Evolutionary conservation across 2,113 vertebrate species (phyloP).

Genomic region (Catharus bicknelli): DNA sequence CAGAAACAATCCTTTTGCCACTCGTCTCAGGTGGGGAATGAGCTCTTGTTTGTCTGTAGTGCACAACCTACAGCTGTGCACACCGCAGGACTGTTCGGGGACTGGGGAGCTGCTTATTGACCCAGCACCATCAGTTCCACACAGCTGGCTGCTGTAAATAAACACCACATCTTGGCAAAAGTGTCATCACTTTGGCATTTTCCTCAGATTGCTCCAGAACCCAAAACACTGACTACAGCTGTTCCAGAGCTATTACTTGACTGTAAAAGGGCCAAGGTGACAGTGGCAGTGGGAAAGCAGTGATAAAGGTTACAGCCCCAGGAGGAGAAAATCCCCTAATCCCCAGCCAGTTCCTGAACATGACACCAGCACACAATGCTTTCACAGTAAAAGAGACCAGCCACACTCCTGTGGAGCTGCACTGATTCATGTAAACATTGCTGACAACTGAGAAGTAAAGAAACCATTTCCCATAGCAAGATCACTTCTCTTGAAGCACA

Average conservation of each 20-base stretch:
- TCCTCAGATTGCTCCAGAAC: neutral
- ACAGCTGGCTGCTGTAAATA: neutral
- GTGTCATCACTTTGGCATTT: neutral
- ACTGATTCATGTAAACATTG: neutral
- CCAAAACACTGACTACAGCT: neutral
- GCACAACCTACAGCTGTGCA: neutral
- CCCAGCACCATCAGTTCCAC: neutral
- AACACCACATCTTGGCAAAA: neutral
- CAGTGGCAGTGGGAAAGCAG: neutral
- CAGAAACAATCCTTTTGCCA: neutral
- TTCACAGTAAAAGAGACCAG: neutral
- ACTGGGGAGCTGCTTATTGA: neutral
- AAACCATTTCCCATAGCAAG: neutral
- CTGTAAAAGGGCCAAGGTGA: neutral
- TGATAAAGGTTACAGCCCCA: neutral
- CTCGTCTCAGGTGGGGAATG: neutral
- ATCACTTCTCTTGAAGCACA: neutral
- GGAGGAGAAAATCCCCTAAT: neutral
- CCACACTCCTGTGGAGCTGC: neutral
- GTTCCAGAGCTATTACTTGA: neutral
- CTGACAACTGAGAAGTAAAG: neutral
- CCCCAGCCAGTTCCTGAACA: neutral
- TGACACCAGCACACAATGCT: neutral
- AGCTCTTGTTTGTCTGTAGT: neutral
- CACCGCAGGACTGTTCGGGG: rapidly evolving